These are phyloP conservation scores for Keiferia lycopersicella DNA, from an alignment of 2,888 invertebrate genomes.

Conservation along the genomic window DNA sequence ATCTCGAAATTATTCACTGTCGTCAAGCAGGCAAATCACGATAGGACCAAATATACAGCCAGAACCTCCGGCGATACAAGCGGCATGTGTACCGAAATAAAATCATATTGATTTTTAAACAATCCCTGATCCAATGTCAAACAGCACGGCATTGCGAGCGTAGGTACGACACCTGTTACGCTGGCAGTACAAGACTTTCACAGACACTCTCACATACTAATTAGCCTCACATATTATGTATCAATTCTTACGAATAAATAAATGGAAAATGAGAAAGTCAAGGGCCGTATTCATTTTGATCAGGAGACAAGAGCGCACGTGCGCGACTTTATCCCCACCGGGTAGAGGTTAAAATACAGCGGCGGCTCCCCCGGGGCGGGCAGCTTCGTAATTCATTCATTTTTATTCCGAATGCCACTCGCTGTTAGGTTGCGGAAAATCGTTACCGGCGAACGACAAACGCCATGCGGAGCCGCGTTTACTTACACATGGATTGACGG, in stretches of 20 bases:
- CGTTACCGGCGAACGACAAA: conserved; percentile 59
- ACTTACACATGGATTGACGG: conserved; percentile 79
- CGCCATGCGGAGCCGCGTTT: conserved; percentile 65
- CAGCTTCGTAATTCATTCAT: conserved; percentile 66
- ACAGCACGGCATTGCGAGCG: conserved; percentile 36
- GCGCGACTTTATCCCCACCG: conserved; percentile 60
- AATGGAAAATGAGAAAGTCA: conserved; percentile 46
- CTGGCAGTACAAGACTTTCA: conserved; percentile 41
- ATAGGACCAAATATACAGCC: background rate
- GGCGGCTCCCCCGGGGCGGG: conserved; percentile 45
- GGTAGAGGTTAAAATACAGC: conserved; percentile 69
- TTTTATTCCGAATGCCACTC: conserved; percentile 61
- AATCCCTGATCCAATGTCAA: conserved; percentile 54
- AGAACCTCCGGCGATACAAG: background rate
- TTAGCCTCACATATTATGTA: conserved; percentile 45
- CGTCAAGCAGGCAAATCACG: conserved; percentile 8
- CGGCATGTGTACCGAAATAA: conserved; percentile 32
- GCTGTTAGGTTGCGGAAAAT: conserved; percentile 60
- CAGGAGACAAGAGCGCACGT: conserved; percentile 64
- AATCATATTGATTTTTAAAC: conserved; percentile 52
- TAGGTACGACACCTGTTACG: conserved; percentile 70
- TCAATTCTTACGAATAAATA: conserved; percentile 40
- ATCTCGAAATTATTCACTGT: conserved; percentile 10
- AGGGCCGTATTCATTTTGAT: conserved; percentile 53
- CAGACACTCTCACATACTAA: conserved; percentile 36